These are phyloP conservation scores for Brachionus paranguensis DNA, from an alignment of 1,140 invertebrate species.

Conservation along the genomic window DNA sequence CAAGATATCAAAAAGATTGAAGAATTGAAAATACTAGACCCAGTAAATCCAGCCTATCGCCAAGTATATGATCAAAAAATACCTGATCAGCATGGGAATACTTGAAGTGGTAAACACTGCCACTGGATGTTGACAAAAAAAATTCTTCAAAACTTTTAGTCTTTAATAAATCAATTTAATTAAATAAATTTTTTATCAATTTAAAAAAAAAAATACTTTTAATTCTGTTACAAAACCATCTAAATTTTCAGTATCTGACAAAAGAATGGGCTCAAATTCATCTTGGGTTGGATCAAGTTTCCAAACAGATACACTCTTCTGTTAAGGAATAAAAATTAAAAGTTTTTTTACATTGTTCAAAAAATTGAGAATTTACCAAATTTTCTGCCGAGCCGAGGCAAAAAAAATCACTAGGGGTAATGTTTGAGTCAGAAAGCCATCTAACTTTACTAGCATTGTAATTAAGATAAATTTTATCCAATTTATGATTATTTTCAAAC, in stretches of 20 bases:
- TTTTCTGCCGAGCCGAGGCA: background rate
- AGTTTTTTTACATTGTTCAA: too few relatives aligned
- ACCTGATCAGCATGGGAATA: background rate
- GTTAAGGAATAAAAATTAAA: too few relatives aligned
- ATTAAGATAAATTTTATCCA: background rate
- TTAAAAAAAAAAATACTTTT: background rate
- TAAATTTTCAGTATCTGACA: background rate
- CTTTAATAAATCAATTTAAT: background rate
- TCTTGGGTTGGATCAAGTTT: background rate
- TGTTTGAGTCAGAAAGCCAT: background rate
- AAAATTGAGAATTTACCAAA: background rate
- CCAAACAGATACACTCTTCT: background rate
- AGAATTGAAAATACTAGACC: background rate
- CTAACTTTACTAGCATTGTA: slow-evolving; percentile 11
- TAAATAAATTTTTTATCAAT: background rate
- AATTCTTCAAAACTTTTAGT: background rate
- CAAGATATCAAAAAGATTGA: background rate
- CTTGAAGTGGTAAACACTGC: slow-evolving; percentile 11
- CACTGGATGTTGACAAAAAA: slow-evolving; percentile 1
- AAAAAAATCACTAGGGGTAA: background rate
- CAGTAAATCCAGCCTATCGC: background rate
- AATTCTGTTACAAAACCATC: slow-evolving; percentile 2
- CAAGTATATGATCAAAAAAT: background rate
- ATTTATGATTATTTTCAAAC: background rate
- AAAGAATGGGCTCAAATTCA: background rate